phyloP scores from a whole-genome alignment of 2,888 invertebrate genomes.

The Maniola hyperantus region DNA sequence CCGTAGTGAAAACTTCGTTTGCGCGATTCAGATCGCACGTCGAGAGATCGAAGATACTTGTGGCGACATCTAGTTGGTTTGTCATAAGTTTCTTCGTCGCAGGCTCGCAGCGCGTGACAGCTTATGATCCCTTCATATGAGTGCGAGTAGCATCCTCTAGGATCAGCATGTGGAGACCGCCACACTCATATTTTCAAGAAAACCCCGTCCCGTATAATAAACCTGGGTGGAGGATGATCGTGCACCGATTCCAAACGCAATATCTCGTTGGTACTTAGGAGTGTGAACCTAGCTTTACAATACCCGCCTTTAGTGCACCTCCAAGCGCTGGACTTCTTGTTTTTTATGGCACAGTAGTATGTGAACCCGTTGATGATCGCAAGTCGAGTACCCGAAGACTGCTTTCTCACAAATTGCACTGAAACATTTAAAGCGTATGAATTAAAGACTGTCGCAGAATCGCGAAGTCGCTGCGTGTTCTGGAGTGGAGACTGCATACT shows the following conservation, averaged over 20 bases:
- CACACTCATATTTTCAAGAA: slow-evolving; percentile 42
- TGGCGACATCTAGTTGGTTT: too few relatives aligned
- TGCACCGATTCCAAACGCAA: slow-evolving; percentile 34
- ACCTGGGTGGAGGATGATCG: slow-evolving; percentile 38
- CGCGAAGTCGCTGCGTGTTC: too few relatives aligned
- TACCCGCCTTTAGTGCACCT: slow-evolving; percentile 45
- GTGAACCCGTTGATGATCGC: slow-evolving; percentile 50
- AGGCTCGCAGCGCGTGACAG: too few relatives aligned
- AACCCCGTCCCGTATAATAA: slow-evolving; percentile 39
- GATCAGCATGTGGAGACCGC: too few relatives aligned
- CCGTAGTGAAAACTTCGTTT: too few relatives aligned
- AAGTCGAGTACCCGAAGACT: slow-evolving; percentile 42
- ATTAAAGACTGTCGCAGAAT: not conserved
- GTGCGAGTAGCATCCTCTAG: too few relatives aligned
- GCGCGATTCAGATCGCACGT: too few relatives aligned
- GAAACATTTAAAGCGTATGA: slow-evolving; percentile 19
- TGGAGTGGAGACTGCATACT: too few relatives aligned
- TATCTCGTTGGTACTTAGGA: slow-evolving; percentile 27
- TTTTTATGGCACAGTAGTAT: slow-evolving; percentile 45
- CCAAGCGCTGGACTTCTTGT: slow-evolving; percentile 37
- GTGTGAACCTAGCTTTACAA: slow-evolving; percentile 45
- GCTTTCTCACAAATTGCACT: slow-evolving; percentile 41
- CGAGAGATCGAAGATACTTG: too few relatives aligned
- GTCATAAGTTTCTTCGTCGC: too few relatives aligned
- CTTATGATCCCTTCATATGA: too few relatives aligned